phyloP scores from a whole-genome alignment of 2,797 vertebrate species.

The Pachyuromys duprasi region DNA sequence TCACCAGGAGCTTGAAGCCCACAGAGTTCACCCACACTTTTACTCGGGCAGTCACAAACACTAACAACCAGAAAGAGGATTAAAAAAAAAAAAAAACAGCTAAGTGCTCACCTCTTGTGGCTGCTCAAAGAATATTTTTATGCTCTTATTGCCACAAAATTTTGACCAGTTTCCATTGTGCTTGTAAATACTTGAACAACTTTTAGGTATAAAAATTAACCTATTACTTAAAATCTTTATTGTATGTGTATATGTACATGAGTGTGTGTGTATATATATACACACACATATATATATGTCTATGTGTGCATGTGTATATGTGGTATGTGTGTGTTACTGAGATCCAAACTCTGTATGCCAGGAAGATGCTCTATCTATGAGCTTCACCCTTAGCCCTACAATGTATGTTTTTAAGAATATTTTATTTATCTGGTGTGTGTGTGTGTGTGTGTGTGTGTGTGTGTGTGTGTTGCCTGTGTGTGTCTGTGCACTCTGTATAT shows the following conservation, averaged over 20 bases:
- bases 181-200: slow-evolving; percentile 43
- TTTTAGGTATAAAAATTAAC: slow-evolving; percentile 27
- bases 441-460: neutral
- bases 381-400: neutral
- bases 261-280: neutral
- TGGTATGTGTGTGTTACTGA: neutral
- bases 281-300: too few species aligned
- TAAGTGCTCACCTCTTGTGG: slow-evolving; percentile 83
- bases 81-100: neutral
- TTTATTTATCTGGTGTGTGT: neutral
- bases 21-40: neutral
- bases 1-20: neutral
- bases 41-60: neutral
- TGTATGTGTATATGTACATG: neutral
- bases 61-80: neutral
- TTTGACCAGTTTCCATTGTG: slow-evolving; percentile 15
- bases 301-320: neutral
- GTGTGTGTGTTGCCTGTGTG: neutral
- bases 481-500: neutral
- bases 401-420: neutral
- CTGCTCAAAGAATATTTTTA: slow-evolving; percentile 4
- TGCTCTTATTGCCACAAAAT: neutral
- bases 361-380: neutral
- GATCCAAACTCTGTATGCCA: neutral
- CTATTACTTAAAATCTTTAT: neutral